These are phyloP conservation scores for Byasa hedistus DNA, from an alignment of 2,888 invertebrate species.

Conservation along the genomic window DNA sequence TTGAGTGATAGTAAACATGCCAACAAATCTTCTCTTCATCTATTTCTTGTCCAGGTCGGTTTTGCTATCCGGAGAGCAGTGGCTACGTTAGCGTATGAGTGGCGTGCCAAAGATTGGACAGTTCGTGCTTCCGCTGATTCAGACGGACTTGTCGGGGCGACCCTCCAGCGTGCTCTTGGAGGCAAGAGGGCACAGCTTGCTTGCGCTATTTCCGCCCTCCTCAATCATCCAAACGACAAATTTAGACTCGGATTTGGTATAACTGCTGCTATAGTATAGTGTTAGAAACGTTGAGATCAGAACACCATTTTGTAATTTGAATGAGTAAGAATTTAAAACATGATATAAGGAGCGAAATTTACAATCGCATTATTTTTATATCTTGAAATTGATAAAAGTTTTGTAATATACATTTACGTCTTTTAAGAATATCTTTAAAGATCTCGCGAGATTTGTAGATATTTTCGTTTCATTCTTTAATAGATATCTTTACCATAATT, in stretches of 20 bases:
- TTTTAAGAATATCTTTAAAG: background rate
- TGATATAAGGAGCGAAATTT: background rate
- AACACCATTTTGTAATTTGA: background rate
- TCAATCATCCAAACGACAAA: conserved; percentile 75
- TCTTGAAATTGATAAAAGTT: background rate
- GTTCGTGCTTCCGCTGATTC: conserved; percentile 69
- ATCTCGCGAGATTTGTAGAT: background rate
- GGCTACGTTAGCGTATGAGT: conserved; percentile 68
- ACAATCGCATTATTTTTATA: background rate
- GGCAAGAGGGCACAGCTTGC: conserved; percentile 61
- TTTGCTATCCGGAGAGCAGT: conserved; percentile 64
- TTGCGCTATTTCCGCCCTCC: conserved; percentile 67
- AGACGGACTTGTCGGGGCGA: conserved; percentile 71
- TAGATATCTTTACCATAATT: background rate
- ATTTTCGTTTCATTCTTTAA: background rate
- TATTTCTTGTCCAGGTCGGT: conserved; percentile 55
- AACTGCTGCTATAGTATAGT: conserved; percentile 60
- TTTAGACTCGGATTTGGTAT: conserved; percentile 71
- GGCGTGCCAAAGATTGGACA: conserved; percentile 65
- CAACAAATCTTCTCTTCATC: background rate
- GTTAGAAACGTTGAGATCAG: background rate
- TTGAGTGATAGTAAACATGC: too few species aligned
- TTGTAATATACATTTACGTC: background rate
- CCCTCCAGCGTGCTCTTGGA: conserved; percentile 63
- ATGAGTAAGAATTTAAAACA: background rate